Evolutionary conservation across 2,888 invertebrate genomes (phyloP).

Genomic region (Lucinisca nassula): DNA sequence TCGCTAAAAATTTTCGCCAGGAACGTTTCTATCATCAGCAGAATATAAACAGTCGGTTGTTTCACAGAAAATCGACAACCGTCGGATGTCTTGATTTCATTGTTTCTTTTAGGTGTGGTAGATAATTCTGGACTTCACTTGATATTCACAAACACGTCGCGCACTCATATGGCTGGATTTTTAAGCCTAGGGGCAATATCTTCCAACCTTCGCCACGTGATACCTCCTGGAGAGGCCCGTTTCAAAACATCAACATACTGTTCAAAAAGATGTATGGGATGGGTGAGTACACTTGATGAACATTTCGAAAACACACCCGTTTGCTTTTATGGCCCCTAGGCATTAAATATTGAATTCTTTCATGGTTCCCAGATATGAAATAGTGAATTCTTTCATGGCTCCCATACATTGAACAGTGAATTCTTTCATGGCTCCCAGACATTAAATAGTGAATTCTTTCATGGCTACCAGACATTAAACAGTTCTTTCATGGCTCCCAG

Average conservation of each 20-base stretch:
- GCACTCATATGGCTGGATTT: constrained; percentile 38
- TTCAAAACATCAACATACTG: constrained; percentile 49
- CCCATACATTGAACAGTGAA: too few relatives aligned
- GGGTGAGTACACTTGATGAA: constrained; percentile 45
- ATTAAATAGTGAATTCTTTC: too few relatives aligned
- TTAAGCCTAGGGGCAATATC: constrained; percentile 53
- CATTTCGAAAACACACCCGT: too few relatives aligned
- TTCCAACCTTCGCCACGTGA: constrained; percentile 33
- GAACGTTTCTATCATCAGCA: too few relatives aligned
- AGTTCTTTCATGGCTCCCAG: too few relatives aligned
- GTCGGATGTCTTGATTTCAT: too few relatives aligned
- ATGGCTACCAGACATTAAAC: too few relatives aligned
- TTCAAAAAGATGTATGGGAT: constrained; percentile 57
- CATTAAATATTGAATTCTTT: background rate
- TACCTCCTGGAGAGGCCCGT: constrained; percentile 36
- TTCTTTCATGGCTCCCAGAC: too few relatives aligned
- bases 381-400: too few relatives aligned
- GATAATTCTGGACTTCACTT: constrained; percentile 57
- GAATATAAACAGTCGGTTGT: too few relatives aligned
- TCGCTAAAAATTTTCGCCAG: too few relatives aligned
- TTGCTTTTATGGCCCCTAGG: background rate
- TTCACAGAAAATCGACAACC: too few relatives aligned
- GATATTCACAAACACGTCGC: constrained; percentile 36
- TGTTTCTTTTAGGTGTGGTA: background rate
- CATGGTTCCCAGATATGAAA: background rate